Conservation (phyloP, 2,797 vertebrate genomes). For the Phylloscopus collybita region DNA sequence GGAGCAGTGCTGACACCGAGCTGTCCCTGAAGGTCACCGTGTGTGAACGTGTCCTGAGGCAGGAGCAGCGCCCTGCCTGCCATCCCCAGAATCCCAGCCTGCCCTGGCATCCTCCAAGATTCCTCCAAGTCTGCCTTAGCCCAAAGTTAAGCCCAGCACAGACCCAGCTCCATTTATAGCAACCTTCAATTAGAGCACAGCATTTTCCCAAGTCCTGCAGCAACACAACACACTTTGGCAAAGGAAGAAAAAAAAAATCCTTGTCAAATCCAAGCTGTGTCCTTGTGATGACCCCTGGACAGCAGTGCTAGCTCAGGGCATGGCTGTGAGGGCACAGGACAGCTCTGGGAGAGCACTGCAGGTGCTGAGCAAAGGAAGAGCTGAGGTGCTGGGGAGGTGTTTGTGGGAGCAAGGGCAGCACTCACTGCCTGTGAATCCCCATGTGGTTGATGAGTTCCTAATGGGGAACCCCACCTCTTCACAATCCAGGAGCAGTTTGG, state of each 20-base stretch:
- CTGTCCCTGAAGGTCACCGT: fast-evolving
- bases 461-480: neutral
- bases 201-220: neutral
- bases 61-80: neutral
- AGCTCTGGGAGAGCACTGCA: neutral
- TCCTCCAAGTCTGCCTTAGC: neutral
- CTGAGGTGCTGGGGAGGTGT: neutral
- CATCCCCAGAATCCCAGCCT: neutral
- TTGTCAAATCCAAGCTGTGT: neutral
- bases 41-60: neutral
- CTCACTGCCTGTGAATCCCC: too few species aligned
- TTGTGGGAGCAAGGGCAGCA: neutral
- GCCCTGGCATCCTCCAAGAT: neutral
- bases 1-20: fast-evolving
- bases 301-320: fast-evolving
- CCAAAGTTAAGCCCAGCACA: neutral
- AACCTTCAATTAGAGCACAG: slow-evolving; percentile 1
- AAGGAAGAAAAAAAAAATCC: neutral
- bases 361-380: neutral
- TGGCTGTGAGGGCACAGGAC: fast-evolving
- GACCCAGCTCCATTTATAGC: neutral
- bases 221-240: neutral
- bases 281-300: neutral
- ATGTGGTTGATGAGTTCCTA: neutral
- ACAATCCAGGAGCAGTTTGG: neutral